phyloP scores from a whole-genome alignment of 2,888 invertebrate genomes.

The Brenthis daphne region DNA sequence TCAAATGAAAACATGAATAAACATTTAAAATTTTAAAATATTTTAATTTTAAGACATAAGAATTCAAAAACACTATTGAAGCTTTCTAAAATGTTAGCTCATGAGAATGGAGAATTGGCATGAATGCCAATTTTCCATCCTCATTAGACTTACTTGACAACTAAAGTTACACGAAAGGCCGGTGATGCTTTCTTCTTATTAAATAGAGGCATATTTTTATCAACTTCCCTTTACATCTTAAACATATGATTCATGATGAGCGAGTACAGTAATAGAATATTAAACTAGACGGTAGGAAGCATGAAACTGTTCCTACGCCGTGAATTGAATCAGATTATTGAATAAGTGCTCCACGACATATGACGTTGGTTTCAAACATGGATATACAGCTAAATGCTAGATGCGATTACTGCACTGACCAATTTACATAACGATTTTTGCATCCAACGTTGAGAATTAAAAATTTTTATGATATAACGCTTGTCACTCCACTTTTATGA shows the following conservation, averaged over 20 bases:
- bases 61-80: not conserved
- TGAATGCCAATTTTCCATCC: not conserved
- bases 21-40: too few species aligned
- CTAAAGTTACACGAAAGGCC: too few species aligned
- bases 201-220: not conserved
- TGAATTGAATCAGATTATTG: constrained; percentile 72
- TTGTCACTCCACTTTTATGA: constrained; percentile 14
- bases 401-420: constrained; percentile 12
- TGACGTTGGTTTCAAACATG: constrained; percentile 48
- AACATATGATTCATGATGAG: constrained; percentile 28
- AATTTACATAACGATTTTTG: constrained; percentile 14
- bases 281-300: constrained; percentile 67
- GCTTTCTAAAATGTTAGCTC: not conserved
- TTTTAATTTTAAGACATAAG: too few species aligned
- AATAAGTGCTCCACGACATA: constrained; percentile 68
- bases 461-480: constrained; percentile 9
- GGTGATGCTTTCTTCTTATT: not conserved
- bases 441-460: constrained; percentile 1
- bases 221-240: not conserved
- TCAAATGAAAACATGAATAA: too few species aligned
- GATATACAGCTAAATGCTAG: constrained; percentile 33
- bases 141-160: not conserved
- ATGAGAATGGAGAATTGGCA: not conserved
- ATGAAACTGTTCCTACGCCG: constrained; percentile 67
- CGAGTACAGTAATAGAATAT: constrained; percentile 62